These are phyloP conservation scores for Haplochromis burtoni DNA, from an alignment of 2,113 vertebrate species.

Conservation along the genomic window DNA sequence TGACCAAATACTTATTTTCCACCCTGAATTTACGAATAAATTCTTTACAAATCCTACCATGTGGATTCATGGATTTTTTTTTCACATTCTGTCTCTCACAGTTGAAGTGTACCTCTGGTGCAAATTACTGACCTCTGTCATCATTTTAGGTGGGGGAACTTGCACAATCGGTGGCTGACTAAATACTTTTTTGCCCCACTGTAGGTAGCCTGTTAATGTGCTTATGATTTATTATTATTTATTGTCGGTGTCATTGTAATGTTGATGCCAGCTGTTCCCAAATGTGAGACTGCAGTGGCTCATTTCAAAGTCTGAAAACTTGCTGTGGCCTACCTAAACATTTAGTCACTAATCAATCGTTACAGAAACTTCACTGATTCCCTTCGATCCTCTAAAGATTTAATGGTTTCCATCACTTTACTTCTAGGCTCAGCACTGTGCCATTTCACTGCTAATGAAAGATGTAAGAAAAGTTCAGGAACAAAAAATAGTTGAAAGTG, in stretches of 20 bases:
- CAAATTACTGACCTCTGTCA: too few relatives aligned
- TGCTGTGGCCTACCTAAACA: background rate
- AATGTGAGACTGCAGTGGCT: background rate
- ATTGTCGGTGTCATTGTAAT: background rate
- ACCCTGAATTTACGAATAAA: too few relatives aligned
- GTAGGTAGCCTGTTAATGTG: background rate
- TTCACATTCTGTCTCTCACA: too few relatives aligned
- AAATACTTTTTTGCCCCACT: too few relatives aligned
- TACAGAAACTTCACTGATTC: background rate
- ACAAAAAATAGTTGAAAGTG: background rate
- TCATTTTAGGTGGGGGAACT: too few relatives aligned
- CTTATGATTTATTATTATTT: background rate
- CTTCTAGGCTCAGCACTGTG: background rate
- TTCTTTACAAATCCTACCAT: too few relatives aligned
- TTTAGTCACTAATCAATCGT: background rate
- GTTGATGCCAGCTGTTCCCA: background rate
- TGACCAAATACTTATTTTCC: too few relatives aligned
- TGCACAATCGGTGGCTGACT: too few relatives aligned
- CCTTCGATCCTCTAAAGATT: background rate
- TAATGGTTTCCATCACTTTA: background rate
- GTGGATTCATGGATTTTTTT: too few relatives aligned
- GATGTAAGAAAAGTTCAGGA: background rate
- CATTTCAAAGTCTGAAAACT: background rate
- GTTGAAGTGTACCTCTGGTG: too few relatives aligned
- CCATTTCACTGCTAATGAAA: background rate